Evolutionary conservation across 2,888 invertebrate genomes (phyloP).

Genomic region (Aproaerema taeniolella): DNA sequence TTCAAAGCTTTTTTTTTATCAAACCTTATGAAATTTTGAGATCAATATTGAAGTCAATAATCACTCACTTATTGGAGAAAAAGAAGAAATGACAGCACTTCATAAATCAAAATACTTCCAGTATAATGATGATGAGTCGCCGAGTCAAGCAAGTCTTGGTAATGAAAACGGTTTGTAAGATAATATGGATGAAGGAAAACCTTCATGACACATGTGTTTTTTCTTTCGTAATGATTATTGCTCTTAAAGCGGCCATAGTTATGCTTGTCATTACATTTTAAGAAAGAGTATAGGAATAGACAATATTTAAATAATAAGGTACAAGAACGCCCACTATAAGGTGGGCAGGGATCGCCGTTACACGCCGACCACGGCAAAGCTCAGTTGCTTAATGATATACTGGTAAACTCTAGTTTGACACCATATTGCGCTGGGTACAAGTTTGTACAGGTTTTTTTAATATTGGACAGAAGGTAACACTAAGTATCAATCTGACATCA

Average conservation of each 20-base stretch:
- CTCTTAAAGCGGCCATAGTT: no score
- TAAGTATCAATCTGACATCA: no score
- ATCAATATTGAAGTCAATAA: no score
- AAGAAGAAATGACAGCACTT: no score
- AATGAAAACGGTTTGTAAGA: background rate
- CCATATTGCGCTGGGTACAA: slow-evolving; percentile 33
- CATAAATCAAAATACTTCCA: no score
- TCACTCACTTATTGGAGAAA: no score
- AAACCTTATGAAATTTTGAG: no score
- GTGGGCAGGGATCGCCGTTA: slow-evolving; percentile 2
- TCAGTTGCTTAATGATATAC: slow-evolving; percentile 36
- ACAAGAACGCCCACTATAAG: slow-evolving; percentile 1
- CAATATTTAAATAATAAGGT: slow-evolving; percentile 4
- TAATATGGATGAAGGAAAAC: no score
- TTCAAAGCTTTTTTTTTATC: background rate
- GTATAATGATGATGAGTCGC: no score
- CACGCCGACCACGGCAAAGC: slow-evolving; percentile 30
- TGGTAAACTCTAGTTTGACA: slow-evolving; percentile 54
- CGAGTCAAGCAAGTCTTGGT: no score
- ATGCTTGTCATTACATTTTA: background rate
- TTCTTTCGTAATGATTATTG: no score
- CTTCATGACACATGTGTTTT: no score
- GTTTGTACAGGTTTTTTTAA: background rate
- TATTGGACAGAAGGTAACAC: background rate
- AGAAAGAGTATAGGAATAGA: background rate